These are phyloP conservation scores for Phodopus roborovskii DNA, from an alignment of 2,113 vertebrate genomes.

Conservation along the genomic window DNA sequence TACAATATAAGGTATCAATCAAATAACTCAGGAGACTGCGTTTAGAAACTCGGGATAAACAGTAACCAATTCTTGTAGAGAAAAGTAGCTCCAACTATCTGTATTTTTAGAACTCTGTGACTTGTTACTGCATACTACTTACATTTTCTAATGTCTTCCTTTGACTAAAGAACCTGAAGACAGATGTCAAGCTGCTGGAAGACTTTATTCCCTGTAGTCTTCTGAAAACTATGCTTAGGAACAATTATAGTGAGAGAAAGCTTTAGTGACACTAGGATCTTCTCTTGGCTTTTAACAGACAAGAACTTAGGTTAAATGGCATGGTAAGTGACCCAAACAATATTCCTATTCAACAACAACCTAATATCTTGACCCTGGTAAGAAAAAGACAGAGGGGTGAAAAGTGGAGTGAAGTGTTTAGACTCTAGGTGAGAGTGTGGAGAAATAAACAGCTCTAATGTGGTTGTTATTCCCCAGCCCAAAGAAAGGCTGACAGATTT, in stretches of 20 bases:
- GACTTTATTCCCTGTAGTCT: conserved; percentile 52
- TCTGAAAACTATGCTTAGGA: conserved; percentile 45
- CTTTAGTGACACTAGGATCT: conserved; percentile 51
- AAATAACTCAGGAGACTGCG: conserved; percentile 42
- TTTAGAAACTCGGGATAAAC: conserved; percentile 11
- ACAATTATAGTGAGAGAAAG: conserved; percentile 42
- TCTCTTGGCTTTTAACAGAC: conserved; percentile 21
- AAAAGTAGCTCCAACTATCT: conserved; percentile 12
- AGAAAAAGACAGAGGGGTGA: neutral
- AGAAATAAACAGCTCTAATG: neutral
- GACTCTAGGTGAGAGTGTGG: neutral
- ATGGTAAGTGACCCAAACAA: conserved; percentile 12
- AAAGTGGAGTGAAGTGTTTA: neutral
- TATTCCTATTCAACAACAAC: conserved; percentile 18
- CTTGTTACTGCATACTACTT: neutral
- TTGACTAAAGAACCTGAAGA: conserved; percentile 45
- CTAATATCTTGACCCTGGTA: neutral
- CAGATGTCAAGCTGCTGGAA: conserved; percentile 42
- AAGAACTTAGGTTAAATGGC: neutral
- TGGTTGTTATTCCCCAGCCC: neutral
- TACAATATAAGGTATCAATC: conserved; percentile 1
- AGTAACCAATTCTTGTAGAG: neutral
- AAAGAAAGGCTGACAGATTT: neutral
- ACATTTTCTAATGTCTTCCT: conserved; percentile 51
- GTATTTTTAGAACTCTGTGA: conserved; percentile 53